These are phyloP conservation scores for Myotis yumanensis DNA, from an alignment of 2,113 vertebrate genomes.

Conservation along the genomic window DNA sequence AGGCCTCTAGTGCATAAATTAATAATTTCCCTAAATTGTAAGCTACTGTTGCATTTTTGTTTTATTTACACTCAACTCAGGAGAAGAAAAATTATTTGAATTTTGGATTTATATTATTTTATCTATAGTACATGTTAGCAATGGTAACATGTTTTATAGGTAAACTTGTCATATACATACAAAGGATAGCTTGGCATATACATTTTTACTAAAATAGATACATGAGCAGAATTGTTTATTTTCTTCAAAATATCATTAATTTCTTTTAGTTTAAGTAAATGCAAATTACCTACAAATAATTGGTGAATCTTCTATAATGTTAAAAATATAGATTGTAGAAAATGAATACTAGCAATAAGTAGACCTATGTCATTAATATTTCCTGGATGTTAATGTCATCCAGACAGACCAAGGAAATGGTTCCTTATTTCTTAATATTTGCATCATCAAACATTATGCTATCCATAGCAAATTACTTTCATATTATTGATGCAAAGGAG, in stretches of 20 bases:
- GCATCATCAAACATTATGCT: neutral
- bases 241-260: neutral
- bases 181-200: neutral
- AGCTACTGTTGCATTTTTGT: neutral
- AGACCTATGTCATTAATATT: conserved; percentile 8
- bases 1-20: too few species aligned
- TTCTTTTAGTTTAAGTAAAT: neutral
- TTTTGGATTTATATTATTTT: conserved; percentile 19
- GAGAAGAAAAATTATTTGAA: neutral
- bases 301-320: neutral
- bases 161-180: neutral
- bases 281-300: neutral
- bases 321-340: conserved; percentile 4
- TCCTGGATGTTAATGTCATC: conserved; percentile 2
- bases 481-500: neutral
- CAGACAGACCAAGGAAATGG: conserved; percentile 16
- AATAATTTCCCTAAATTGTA: neutral
- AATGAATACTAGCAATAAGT: neutral
- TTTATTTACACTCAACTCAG: conserved; percentile 13
- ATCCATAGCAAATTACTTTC: neutral
- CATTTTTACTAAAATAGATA: conserved; percentile 25
- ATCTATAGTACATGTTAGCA: neutral
- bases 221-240: neutral
- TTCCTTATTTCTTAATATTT: neutral
- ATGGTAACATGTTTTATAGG: neutral